Evolutionary conservation across 2,888 invertebrate genomes (phyloP).

Genomic region (Marronus borbonicus): DNA sequence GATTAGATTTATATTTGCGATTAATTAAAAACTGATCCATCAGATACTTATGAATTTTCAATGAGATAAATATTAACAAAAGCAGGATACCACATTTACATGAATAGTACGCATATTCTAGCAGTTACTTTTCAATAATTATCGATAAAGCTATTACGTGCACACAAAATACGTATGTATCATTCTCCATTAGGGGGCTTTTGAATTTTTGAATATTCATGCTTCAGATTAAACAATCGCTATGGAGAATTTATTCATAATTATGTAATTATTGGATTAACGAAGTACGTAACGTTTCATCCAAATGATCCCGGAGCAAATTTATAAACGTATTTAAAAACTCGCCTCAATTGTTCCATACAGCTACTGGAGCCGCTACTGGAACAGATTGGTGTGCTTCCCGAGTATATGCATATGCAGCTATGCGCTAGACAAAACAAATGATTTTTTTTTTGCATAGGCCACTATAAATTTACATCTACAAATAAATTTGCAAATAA

Average conservation of each 20-base stretch:
- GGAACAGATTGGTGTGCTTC: too few relatives aligned
- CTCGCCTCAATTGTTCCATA: too few relatives aligned
- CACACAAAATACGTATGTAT: slow-evolving; percentile 58
- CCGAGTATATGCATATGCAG: too few relatives aligned
- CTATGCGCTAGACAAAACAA: too few relatives aligned
- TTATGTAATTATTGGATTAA: slow-evolving; percentile 36
- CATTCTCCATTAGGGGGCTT: slow-evolving; percentile 56
- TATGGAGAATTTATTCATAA: slow-evolving; percentile 40
- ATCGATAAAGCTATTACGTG: slow-evolving; percentile 58
- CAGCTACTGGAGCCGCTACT: too few relatives aligned
- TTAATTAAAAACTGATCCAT: slow-evolving; percentile 35
- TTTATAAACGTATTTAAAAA: too few relatives aligned
- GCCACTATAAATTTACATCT: not conserved
- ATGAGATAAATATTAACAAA: slow-evolving; percentile 22
- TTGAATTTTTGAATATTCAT: slow-evolving; percentile 51
- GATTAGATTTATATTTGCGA: not conserved
- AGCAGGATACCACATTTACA: slow-evolving; percentile 38
- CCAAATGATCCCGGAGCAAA: not conserved
- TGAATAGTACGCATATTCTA: slow-evolving; percentile 47
- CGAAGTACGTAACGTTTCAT: not conserved
- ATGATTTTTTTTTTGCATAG: too few relatives aligned
- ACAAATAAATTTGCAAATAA: not conserved
- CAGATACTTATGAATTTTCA: slow-evolving; percentile 27
- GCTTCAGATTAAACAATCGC: slow-evolving; percentile 29
- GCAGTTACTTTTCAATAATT: slow-evolving; percentile 57